A percentile compares a stretch with the other conserved stretches of the same genome.
phyloP scores from a whole-genome alignment of 2,113 vertebrate genomes.

The Poeciliopsis turrubarensis region DNA sequence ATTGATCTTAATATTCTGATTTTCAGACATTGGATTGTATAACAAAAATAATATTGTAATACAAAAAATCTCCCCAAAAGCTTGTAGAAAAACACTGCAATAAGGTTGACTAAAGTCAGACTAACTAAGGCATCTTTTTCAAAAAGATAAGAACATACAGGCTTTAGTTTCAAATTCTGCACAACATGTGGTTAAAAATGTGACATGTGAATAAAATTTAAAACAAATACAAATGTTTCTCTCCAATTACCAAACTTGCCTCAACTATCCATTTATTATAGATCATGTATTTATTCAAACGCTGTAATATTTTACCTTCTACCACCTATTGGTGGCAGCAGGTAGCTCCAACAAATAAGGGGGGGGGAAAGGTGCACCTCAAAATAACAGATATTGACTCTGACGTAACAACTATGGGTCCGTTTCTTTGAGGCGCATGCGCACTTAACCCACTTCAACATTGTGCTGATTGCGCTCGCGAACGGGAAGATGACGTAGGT shows the following conservation, averaged over 20 bases:
- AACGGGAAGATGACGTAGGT: fast-evolving
- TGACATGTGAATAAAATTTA: too few species aligned
- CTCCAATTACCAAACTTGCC: neutral
- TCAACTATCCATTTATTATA: neutral
- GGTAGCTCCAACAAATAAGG: neutral
- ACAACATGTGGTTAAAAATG: too few species aligned
- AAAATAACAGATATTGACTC: neutral
- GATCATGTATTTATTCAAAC: neutral
- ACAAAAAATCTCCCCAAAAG: too few species aligned
- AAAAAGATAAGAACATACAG: too few species aligned
- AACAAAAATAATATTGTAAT: too few species aligned
- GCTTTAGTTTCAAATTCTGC: too few species aligned
- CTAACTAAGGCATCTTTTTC: too few species aligned
- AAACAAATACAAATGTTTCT: neutral
- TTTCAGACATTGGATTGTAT: too few species aligned
- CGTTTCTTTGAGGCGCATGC: neutral
- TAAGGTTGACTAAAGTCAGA: too few species aligned
- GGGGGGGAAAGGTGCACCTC: neutral
- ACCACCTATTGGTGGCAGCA: conserved; percentile 41
- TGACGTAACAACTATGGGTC: fast-evolving
- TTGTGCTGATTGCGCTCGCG: neutral
- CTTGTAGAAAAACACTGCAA: too few species aligned
- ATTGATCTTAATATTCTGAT: too few species aligned
- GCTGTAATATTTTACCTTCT: neutral
- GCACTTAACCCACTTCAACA: neutral